These are phyloP conservation scores for Potorous gilbertii DNA, from an alignment of 2,797 vertebrate species.

Conservation along the genomic window DNA sequence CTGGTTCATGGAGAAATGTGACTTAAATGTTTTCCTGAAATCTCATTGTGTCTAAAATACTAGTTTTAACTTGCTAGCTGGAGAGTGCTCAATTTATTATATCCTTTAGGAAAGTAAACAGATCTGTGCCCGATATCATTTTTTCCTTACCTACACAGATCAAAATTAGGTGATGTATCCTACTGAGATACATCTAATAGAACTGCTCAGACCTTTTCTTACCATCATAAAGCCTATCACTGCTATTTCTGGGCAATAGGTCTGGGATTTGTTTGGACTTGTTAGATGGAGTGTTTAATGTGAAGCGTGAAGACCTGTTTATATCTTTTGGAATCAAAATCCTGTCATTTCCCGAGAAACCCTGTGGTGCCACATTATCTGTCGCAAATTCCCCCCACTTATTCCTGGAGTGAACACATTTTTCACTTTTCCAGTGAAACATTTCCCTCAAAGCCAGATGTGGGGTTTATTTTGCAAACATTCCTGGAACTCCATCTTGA, in stretches of 20 bases:
- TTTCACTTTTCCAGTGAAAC: slow-evolving; percentile 53
- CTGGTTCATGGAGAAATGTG: fast-evolving
- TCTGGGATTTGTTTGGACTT: slow-evolving; percentile 55
- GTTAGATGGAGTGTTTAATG: slow-evolving; percentile 55
- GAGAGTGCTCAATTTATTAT: background rate
- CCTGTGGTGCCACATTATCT: slow-evolving; percentile 56
- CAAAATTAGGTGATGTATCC: background rate
- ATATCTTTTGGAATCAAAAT: slow-evolving; percentile 69
- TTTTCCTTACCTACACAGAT: background rate
- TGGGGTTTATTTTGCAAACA: background rate
- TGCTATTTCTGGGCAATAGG: slow-evolving; percentile 41
- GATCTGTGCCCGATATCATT: background rate
- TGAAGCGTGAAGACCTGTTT: slow-evolving; percentile 63
- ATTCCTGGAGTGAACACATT: slow-evolving; percentile 55
- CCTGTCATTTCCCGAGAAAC: slow-evolving; percentile 61
- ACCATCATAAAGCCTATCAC: background rate
- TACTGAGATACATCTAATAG: background rate
- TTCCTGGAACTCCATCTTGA: background rate
- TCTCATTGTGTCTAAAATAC: background rate
- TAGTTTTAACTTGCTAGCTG: background rate
- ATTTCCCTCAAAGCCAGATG: slow-evolving; percentile 53
- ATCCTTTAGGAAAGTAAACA: slow-evolving; percentile 10
- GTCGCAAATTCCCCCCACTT: slow-evolving; percentile 70
- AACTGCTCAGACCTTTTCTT: slow-evolving; percentile 9
- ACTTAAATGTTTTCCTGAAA: background rate